These are phyloP conservation scores for Lucifuga dentata DNA, from an alignment of 2,113 vertebrate genomes.

Conservation along the genomic window DNA sequence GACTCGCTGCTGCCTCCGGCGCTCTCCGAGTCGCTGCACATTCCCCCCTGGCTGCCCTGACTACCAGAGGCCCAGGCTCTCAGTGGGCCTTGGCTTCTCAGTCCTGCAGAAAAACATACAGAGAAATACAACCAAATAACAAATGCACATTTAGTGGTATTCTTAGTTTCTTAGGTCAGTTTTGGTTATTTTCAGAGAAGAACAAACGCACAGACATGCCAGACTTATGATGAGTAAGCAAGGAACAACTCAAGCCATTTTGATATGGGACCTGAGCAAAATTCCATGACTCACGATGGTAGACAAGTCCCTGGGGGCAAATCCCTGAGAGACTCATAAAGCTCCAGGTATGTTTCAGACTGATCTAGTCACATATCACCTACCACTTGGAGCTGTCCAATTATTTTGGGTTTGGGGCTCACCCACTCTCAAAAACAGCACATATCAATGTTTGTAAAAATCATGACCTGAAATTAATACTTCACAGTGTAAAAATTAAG, in stretches of 20 bases:
- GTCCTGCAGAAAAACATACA: constrained; percentile 39
- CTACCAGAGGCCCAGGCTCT: constrained; percentile 90
- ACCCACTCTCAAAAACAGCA: too few species aligned
- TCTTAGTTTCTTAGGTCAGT: constrained; percentile 12
- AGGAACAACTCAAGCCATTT: constrained; percentile 23
- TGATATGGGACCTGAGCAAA: constrained; percentile 13
- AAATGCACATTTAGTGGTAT: constrained; percentile 1
- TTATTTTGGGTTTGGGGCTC: too few species aligned
- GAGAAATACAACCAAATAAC: background rate
- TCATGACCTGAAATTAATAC: too few species aligned
- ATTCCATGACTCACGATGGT: constrained; percentile 54
- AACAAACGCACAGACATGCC: constrained; percentile 32
- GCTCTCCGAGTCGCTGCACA: constrained; percentile 98
- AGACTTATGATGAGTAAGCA: constrained; percentile 38
- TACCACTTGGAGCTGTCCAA: background rate
- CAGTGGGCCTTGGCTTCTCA: constrained; percentile 79
- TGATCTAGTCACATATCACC: background rate
- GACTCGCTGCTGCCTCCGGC: constrained; percentile 98
- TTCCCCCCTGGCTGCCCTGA: constrained; percentile 88
- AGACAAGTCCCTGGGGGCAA: background rate
- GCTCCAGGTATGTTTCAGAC: background rate
- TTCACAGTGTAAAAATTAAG: too few species aligned
- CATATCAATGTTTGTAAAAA: background rate
- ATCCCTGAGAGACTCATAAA: constrained; percentile 20
- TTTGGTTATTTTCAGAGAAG: constrained; percentile 33